These are phyloP conservation scores for Diadophis punctatus DNA, from an alignment of 2,113 vertebrate genomes.

Conservation along the genomic window DNA sequence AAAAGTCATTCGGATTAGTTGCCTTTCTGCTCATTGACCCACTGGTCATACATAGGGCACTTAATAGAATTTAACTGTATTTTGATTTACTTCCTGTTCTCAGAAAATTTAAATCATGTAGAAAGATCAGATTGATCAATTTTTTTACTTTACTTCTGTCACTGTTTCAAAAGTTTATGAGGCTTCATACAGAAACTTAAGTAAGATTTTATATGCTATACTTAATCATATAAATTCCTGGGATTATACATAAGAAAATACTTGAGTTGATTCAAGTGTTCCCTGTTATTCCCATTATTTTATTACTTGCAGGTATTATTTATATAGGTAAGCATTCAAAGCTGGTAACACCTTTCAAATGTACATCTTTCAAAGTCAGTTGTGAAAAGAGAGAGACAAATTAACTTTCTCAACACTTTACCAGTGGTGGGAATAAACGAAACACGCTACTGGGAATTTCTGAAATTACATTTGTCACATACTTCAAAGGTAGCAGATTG, in stretches of 20 bases:
- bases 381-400: neutral
- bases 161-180: constrained; percentile 54
- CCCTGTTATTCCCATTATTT: neutral
- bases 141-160: constrained; percentile 41
- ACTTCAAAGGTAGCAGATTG: neutral
- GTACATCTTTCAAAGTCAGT: neutral
- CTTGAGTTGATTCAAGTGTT: constrained; percentile 36
- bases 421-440: neutral
- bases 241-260: constrained; percentile 39
- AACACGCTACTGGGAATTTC: neutral
- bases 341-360: neutral
- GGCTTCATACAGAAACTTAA: constrained; percentile 46
- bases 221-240: constrained; percentile 38
- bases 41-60: constrained; percentile 24
- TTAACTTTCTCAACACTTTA: neutral
- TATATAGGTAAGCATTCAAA: neutral
- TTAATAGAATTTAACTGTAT: neutral
- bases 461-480: neutral
- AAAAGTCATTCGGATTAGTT: constrained; percentile 6
- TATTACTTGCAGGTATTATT: neutral
- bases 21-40: constrained; percentile 10
- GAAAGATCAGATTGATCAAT: constrained; percentile 31
- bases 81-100: constrained; percentile 1
- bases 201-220: constrained; percentile 49
- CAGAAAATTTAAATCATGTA: constrained; percentile 11